Evolutionary conservation across 2,113 vertebrate genomes (phyloP).

Genomic region (Chiloscyllium plagiosum): DNA sequence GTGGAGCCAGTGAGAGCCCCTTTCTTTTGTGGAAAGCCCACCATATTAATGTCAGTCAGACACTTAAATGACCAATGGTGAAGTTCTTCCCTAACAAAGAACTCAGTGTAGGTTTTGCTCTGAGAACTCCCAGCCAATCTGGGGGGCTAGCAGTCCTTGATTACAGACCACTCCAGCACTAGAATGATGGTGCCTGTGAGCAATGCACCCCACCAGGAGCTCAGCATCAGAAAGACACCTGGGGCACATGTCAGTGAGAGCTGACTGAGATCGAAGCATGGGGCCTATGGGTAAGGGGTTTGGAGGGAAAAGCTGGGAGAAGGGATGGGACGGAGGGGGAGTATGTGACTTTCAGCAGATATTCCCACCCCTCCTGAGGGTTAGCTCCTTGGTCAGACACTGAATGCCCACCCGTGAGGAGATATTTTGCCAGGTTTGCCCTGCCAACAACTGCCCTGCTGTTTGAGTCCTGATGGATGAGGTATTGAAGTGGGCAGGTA

Average conservation of each 20-base stretch:
- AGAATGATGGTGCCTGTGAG: not conserved
- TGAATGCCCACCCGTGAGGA: too few relatives aligned
- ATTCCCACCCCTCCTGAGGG: too few relatives aligned
- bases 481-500: too few relatives aligned
- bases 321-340: too few relatives aligned
- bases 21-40: too few relatives aligned
- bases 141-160: not conserved
- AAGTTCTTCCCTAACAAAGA: not conserved
- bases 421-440: too few relatives aligned
- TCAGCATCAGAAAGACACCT: not conserved
- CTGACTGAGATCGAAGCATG: not conserved
- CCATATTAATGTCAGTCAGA: too few relatives aligned
- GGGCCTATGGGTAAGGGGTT: not conserved
- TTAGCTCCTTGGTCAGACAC: too few relatives aligned
- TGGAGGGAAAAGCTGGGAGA: not conserved
- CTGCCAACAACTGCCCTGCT: too few relatives aligned
- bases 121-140: too few relatives aligned
- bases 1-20: not conserved
- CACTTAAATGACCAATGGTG: too few relatives aligned
- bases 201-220: not conserved
- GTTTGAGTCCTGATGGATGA: too few relatives aligned
- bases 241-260: not conserved
- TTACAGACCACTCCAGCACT: not conserved
- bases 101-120: not conserved
- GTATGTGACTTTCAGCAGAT: not conserved